These are phyloP conservation scores for Rhodinocichla rosea DNA, from an alignment of 2,113 vertebrate species.

Conservation along the genomic window DNA sequence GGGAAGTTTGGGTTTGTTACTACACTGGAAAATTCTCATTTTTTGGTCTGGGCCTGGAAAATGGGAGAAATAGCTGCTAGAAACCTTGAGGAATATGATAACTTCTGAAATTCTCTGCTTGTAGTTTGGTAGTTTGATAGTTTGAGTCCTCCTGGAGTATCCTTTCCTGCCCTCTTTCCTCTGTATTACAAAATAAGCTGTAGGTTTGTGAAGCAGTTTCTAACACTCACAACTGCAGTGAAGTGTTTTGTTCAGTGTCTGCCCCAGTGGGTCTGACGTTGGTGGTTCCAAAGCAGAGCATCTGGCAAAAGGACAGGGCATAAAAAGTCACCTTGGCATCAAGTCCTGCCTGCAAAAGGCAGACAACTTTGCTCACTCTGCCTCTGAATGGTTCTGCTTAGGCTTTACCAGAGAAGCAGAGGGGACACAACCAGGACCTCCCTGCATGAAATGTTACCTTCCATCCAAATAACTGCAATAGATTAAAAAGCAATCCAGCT, in stretches of 20 bases:
- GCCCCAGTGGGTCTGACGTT: background rate
- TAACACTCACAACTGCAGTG: background rate
- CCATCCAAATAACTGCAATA: background rate
- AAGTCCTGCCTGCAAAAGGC: background rate
- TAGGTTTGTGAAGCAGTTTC: background rate
- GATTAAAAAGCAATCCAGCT: background rate
- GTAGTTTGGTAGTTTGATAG: background rate
- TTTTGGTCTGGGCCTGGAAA: background rate
- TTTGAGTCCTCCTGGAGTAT: background rate
- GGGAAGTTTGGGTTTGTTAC: background rate
- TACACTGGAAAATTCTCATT: background rate
- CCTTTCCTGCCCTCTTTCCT: background rate
- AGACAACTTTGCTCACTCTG: background rate
- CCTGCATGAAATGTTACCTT: background rate
- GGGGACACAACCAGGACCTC: background rate
- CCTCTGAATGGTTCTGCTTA: background rate
- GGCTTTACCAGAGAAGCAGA: background rate
- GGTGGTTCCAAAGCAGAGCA: background rate
- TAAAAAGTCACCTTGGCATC: background rate
- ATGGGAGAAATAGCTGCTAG: background rate
- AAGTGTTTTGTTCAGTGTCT: background rate
- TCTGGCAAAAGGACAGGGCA: background rate
- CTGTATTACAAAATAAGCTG: background rate
- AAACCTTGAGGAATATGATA: background rate
- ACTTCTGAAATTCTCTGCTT: background rate